These are phyloP conservation scores for Machaerirhynchus nigripectus DNA, from an alignment of 2,113 vertebrate genomes.

Conservation along the genomic window DNA sequence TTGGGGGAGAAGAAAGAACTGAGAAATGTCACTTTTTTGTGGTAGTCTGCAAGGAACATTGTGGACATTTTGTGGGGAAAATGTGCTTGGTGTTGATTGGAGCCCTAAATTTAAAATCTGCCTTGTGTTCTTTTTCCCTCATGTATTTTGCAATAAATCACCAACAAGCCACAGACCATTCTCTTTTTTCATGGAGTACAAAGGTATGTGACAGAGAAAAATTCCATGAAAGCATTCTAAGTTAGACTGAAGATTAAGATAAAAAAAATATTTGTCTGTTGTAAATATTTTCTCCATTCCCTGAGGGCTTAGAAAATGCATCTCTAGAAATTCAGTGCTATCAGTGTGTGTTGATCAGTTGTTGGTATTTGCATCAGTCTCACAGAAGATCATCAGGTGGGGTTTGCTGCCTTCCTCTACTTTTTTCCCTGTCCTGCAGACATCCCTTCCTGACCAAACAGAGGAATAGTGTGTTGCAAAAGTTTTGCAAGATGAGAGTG, in stretches of 20 bases:
- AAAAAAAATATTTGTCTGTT: not conserved
- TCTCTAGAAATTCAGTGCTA: not conserved
- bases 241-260: slow-evolving; percentile 39
- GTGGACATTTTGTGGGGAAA: not conserved
- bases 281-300: slow-evolving; percentile 50
- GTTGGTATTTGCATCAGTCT: slow-evolving; percentile 44
- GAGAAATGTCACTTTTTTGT: not conserved
- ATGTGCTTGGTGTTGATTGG: not conserved
- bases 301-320: not conserved
- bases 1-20: not conserved
- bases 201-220: slow-evolving; percentile 14
- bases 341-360: slow-evolving; percentile 12
- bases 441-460: not conserved
- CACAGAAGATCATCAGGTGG: not conserved
- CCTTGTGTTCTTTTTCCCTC: not conserved
- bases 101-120: not conserved
- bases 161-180: not conserved
- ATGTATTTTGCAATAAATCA: not conserved
- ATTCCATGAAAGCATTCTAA: not conserved
- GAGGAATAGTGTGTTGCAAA: not conserved
- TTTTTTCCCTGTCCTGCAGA: not conserved
- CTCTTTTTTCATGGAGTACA: not conserved
- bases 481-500: not conserved
- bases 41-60: not conserved
- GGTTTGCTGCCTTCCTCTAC: not conserved